phyloP scores from a whole-genome alignment of 2,888 invertebrate species.

The Philopedon plagiatum region DNA sequence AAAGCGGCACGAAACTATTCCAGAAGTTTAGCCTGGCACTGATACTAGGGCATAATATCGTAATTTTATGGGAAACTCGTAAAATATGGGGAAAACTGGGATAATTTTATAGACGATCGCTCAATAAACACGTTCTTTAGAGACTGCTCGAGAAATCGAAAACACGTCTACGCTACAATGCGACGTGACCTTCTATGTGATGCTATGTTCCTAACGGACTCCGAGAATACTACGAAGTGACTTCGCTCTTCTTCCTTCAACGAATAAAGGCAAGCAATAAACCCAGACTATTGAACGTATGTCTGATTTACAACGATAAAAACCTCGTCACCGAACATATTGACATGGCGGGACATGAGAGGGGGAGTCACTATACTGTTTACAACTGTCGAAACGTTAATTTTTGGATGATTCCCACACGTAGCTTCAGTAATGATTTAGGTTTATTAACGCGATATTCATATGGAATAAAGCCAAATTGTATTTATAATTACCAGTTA shows the following conservation, averaged over 20 bases:
- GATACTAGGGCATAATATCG: neutral
- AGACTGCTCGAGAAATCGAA: constrained; percentile 5
- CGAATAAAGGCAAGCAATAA: neutral
- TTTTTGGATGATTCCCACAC: no score
- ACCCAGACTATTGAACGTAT: neutral
- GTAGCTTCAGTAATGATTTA: no score
- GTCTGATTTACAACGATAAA: neutral
- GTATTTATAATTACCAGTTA: no score
- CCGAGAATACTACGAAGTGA: neutral
- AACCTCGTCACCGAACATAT: neutral
- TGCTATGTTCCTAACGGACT: neutral
- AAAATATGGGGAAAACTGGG: neutral
- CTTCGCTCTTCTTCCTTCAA: neutral
- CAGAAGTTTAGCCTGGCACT: neutral
- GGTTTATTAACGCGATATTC: no score
- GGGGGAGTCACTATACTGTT: neutral
- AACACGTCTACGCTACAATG: neutral
- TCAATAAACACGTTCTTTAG: constrained; percentile 3
- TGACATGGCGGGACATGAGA: constrained; percentile 8
- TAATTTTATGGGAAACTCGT: neutral
- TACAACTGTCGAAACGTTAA: neutral
- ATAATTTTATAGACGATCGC: neutral
- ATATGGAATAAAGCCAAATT: no score
- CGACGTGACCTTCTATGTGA: neutral
- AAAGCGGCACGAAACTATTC: neutral